These are phyloP conservation scores for Propithecus deckenii DNA, from an alignment of 2,797 vertebrate genomes.

Conservation along the genomic window DNA sequence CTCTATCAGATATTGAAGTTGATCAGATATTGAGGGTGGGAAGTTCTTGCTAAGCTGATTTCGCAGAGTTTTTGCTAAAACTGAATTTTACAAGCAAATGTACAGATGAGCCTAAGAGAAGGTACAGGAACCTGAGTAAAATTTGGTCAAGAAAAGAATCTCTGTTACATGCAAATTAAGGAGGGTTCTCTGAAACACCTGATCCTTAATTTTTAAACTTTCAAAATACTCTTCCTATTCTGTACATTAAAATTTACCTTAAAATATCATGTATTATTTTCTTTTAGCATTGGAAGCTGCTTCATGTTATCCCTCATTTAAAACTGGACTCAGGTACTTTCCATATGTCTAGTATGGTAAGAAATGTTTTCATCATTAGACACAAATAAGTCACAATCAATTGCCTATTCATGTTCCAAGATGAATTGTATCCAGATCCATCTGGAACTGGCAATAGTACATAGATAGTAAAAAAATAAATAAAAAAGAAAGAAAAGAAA, in stretches of 20 bases:
- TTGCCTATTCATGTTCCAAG: background rate
- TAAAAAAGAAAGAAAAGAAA: background rate
- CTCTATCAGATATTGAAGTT: background rate
- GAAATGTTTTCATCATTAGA: background rate
- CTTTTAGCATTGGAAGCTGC: background rate
- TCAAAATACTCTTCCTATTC: background rate
- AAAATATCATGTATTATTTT: background rate
- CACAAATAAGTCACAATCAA: background rate
- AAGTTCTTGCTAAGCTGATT: background rate
- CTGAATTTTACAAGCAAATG: background rate
- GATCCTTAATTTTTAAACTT: background rate
- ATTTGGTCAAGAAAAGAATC: background rate
- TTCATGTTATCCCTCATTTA: background rate
- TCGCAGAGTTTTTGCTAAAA: background rate
- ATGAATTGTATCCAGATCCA: background rate
- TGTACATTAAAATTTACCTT: background rate
- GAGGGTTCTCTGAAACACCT: background rate
- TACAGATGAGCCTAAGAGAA: background rate
- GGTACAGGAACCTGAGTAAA: background rate
- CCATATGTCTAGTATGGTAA: background rate
- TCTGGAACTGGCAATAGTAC: background rate
- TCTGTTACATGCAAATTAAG: background rate
- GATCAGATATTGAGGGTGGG: background rate
- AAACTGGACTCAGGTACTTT: background rate
- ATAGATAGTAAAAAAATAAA: background rate